Evolutionary conservation across 2,113 vertebrate species (phyloP), one percentile per base, ranked within the genome.

Genomic region (Malurus elegans): DNA sequence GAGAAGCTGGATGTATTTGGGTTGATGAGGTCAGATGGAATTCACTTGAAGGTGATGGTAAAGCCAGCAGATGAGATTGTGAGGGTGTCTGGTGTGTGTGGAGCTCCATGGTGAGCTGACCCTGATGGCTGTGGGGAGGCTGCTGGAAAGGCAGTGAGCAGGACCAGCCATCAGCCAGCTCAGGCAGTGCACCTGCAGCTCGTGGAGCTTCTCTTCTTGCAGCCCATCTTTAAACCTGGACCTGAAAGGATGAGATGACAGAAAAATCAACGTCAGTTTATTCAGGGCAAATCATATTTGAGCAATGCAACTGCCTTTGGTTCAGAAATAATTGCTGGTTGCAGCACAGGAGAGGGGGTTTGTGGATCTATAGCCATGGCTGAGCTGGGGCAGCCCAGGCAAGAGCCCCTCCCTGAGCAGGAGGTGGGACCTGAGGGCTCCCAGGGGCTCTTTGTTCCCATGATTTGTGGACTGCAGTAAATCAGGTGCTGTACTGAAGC

Each of bases 91-190:
- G 64, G 10, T 19, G n/a, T 14, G 29, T 21, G 0, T 23, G 65
- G 66, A 36, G 20, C 14, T 9, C 3, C 9, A 1, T 0, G 3
- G 40, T 26, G n/a, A 44, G 32, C 48, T 56, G 20, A 13, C 44
- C 36, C 53, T 53, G 36, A 9, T 65, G 62, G 7, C 66, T 60
- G 14, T n/a, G 11, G 20, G 28, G 26, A 50, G 42, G 73, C 44
- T 36, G 29, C 26, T 44, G 44, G 48, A 36, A 79, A 12, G 23
- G 31, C 58, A 45, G 5, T 1, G 66, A 67, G 26, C 66, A 78
- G 70, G 16, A 62, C 20, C 47, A 44, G 38, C 32, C 44, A n/a
- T 12, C 9, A 8, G 47, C 3, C 29, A 50, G 38, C 47, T n/a
- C 14, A 4, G 29, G 21, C 50, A 15, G 23, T 13, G 50, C 45